Percentiles rank a stretch among this genome's conserved stretches.
Evolutionary conservation across 2,797 vertebrate genomes (phyloP).

Genomic region (Eulemur albifrons): DNA sequence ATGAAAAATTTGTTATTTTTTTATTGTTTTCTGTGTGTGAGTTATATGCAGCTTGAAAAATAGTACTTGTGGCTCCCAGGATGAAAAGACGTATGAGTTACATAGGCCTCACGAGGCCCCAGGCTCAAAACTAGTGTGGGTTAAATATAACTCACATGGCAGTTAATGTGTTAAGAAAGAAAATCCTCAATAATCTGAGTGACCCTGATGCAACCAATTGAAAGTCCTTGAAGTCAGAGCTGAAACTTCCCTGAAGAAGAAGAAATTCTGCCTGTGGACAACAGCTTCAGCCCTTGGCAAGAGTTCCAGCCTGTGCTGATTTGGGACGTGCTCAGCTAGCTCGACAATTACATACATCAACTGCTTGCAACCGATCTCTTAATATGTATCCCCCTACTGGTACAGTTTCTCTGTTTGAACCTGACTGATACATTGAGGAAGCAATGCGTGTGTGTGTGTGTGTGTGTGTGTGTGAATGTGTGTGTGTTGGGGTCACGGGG

Average conservation of each 20-base stretch:
- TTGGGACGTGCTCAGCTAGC: not conserved
- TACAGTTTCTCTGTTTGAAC: not conserved
- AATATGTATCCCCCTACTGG: not conserved
- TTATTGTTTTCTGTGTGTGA: no score
- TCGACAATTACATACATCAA: not conserved
- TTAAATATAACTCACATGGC: no score
- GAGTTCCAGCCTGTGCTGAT: not conserved
- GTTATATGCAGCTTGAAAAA: no score
- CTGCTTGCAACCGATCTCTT: not conserved
- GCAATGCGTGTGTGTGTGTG: not conserved
- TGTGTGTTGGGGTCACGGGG: not conserved
- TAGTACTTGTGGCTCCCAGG: no score
- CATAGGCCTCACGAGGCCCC: no score
- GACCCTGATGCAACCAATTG: not conserved
- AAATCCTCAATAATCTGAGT: not conserved
- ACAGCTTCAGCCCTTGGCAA: not conserved
- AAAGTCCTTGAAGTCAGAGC: constrained; percentile 9
- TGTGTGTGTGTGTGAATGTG: not conserved
- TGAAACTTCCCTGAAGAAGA: not conserved
- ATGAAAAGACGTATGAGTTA: no score
- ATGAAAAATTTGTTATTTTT: no score
- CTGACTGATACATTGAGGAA: not conserved
- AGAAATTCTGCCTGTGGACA: not conserved
- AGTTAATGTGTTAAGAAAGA: not conserved
- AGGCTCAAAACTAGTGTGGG: no score